Evolutionary conservation across 1,140 invertebrate species (phyloP), one percentile per base, ranked within the genome.

Genomic region (Sitophilus oryzae): DNA sequence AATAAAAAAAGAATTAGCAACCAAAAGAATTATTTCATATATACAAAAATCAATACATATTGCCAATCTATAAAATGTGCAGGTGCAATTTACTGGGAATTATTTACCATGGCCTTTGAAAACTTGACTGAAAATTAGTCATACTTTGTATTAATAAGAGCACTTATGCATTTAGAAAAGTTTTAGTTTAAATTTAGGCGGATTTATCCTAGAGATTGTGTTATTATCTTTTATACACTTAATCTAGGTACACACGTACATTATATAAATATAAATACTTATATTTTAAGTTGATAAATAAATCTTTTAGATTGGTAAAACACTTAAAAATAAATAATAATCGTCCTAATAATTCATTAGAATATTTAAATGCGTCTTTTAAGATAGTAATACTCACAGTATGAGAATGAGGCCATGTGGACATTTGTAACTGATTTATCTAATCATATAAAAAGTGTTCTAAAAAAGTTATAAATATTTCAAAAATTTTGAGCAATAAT

Each of bases 401-500:
- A 30, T 30, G 11, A 6, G 25, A 30, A 11, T n/a, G n/a, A n/a
- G n/a, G n/a, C n/a, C n/a, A n/a, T n/a, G n/a, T n/a, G n/a, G n/a
- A n/a, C n/a, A n/a, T n/a, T n/a, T n/a, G n/a, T n/a, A n/a, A n/a
- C n/a, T n/a, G n/a, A n/a, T n/a, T n/a, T n/a, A n/a, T n/a, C n/a
- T n/a, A n/a, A n/a, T n/a, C n/a, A n/a, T n/a, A n/a, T n/a, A n/a
- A n/a, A n/a, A n/a, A n/a, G n/a, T n/a, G n/a, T n/a, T n/a, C 37
- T 43, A 43, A 25, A 52, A 35, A 25, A 46, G 16, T 46, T 46
- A 46, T 16, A 25, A 46, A 42, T 35, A 16, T 16, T 43, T 42
- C 41, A 15, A 52, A 52, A 41, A 52, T 52, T 52, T 52, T 52
- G 49, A 52, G 49, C 49, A 52, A 52, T 52, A 43, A 42, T 21